Conservation (phyloP, 92 coral and sea anemone genomes). For the Umimayanthus kanabou region DNA sequence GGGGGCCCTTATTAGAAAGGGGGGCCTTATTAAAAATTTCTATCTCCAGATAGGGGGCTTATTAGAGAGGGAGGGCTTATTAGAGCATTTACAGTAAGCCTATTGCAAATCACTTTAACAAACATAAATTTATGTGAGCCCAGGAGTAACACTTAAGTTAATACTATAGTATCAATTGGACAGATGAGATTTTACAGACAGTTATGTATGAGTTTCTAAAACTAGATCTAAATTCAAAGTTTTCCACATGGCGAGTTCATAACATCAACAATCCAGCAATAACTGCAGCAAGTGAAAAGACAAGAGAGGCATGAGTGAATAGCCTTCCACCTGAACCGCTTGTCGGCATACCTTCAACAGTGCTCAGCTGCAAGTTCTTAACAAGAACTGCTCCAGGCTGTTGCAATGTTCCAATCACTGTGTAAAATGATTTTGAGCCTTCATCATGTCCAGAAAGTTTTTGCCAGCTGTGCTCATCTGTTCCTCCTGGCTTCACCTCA, state of each 20-base stretch:
- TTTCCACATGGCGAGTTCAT: background rate
- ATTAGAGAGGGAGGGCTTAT: too few species aligned
- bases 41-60: too few species aligned
- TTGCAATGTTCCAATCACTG: constrained; percentile 14
- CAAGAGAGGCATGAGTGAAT: background rate
- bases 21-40: too few species aligned
- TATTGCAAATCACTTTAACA: too few species aligned
- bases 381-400: constrained; percentile 35
- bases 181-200: too few species aligned
- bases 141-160: too few species aligned
- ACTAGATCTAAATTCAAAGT: background rate
- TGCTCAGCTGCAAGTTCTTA: constrained; percentile 18
- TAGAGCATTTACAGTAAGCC: too few species aligned
- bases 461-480: background rate
- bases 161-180: too few species aligned
- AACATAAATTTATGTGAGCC: too few species aligned
- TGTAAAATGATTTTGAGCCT: constrained; percentile 5
- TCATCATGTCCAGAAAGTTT: background rate
- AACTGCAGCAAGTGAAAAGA: background rate
- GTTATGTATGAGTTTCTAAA: background rate
- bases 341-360: constrained; percentile 4
- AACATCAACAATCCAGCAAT: background rate
- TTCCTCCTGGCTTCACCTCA: constrained; percentile 12
- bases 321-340: constrained; percentile 2
- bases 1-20: too few species aligned